Evolutionary conservation across 2,113 vertebrate genomes (phyloP), one percentile per base, ranked within the genome.

Genomic region (Istiophorus platypterus): DNA sequence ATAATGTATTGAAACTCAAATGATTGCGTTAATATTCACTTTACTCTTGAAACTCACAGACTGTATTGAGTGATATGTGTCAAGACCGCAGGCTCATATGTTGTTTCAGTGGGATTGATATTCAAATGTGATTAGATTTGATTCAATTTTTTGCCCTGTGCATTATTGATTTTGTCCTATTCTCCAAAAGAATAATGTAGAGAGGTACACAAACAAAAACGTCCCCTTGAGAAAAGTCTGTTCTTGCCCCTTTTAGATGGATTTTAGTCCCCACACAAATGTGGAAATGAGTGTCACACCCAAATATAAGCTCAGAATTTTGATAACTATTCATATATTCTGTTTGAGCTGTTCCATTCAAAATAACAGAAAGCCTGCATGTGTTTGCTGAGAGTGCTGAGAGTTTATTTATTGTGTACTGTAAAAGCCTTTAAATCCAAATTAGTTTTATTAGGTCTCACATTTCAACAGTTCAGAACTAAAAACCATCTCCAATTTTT

Each of bases 131-230:
- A 75, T 85, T 57, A 61, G 7, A 64, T 56, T 65, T 74, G 76
- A 85, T 86, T 62, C 51, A 17, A 37, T 68, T 45, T 59, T 41
- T 68, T 34, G 41, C 56, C 1, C 0, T 27, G 15, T 29, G 2
- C 39, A 70, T 84, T 72, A 72, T 56, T 86, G 39, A 76, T 80
- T 39, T 57, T 66, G 26, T 47, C 45, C 74, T 41, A 61, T 27
- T 69, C 14, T 26, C 45, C 72, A 29, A 72, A 73, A 72, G 51
- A 72, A 77, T 57, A 37, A 64, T 47, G 34, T 2, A 47, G 26
- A 22, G 34, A 72, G 10, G 65, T 29, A 58, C 52, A 29, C 26
- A 31, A 26, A 54, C 29, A 42, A 26, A 42, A 79, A 37, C 39
- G 14, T 24, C 31, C 37, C 41, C 29, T 62, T 62, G 10, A 42